Evolutionary conservation across 2,888 invertebrate species (phyloP).

Genomic region (Koerneria pararmatus): DNA sequence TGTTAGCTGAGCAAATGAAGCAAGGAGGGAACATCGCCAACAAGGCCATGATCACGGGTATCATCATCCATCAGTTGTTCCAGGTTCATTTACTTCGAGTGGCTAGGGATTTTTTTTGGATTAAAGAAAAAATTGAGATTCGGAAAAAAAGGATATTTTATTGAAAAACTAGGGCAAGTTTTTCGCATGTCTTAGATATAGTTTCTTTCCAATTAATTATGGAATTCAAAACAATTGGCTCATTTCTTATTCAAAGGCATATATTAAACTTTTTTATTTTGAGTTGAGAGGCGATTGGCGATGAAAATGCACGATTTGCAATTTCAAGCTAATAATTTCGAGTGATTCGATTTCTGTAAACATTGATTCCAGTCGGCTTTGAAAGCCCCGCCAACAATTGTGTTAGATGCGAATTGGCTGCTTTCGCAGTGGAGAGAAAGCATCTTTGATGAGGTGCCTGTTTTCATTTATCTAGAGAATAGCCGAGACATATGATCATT

Average conservation of each 20-base stretch:
- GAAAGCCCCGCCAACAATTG: conserved; percentile 5
- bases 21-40: conserved; percentile 36
- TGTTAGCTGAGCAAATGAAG: conserved; percentile 46
- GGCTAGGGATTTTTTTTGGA: not conserved
- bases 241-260: too few relatives aligned
- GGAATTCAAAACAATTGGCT: too few relatives aligned
- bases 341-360: not conserved
- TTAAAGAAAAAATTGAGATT: not conserved
- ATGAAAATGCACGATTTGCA: too few relatives aligned
- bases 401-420: conserved; percentile 27
- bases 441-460: conserved; percentile 25
- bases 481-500: too few relatives aligned
- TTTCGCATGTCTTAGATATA: too few relatives aligned
- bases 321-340: not conserved
- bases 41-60: conserved; percentile 76
- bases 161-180: not conserved
- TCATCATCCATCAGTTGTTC: conserved; percentile 73
- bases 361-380: conserved; percentile 24
- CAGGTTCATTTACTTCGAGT: conserved; percentile 33
- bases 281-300: too few relatives aligned
- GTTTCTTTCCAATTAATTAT: too few relatives aligned
- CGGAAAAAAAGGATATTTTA: not conserved
- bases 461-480: not conserved
- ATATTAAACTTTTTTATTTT: too few relatives aligned
- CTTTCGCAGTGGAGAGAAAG: conserved; percentile 28